Base-by-base conservation (phyloP, 1,140 invertebrate genomes). In the Tenebrio molitor region DNA sequence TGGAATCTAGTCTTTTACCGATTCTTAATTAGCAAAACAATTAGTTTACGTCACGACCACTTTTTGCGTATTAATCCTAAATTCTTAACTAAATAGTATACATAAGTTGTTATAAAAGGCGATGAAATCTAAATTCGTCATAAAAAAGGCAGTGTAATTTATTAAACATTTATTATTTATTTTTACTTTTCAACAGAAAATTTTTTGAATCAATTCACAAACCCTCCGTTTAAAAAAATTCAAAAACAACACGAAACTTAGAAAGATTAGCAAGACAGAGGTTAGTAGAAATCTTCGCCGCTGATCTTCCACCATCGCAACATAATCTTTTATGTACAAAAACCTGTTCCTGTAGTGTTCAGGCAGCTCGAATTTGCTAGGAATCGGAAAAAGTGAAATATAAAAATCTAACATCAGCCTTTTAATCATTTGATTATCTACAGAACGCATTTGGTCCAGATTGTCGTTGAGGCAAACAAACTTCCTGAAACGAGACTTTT, bases 391-490 rank as follows among this genome's bases (percentile, higher is more conserved):
- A 1, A 95, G 79, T 0, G 91, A 91, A 63, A 93, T 86, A 81
- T 93, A 95, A 80, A 94, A 93, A 79, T 95, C 92, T 68, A 89
- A 88, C 0, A 94, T 82, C 2, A 94, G 83, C 21, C 91, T 89
- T 63, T 89, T 88, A 2, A 94, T 88, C 62, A 93, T 83, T 76
- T 89, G 89, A 78, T 91, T 91, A 41, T 92, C 91, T 1, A 88
- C 85, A 19, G 79, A 81, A 12, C 86, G 84, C 2, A 80, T 79
- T 19, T 91, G 87, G 75, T 93, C 90, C 81, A 95, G 86, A 78
- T 95, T 92, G 70, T 95, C 93, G 83, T 95, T 95, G n/a, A 95
- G 84, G 81, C 93, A 95, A 46, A 95, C 89, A 78, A 95, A 95
- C 83, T 95, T 95, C 76, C 92, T 93, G 78, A 74, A 88, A 87